A percentile compares a stretch with the other conserved stretches of the same genome.
Evolutionary conservation across 1,140 invertebrate genomes (phyloP).

Genomic region (Ladona fulva): DNA sequence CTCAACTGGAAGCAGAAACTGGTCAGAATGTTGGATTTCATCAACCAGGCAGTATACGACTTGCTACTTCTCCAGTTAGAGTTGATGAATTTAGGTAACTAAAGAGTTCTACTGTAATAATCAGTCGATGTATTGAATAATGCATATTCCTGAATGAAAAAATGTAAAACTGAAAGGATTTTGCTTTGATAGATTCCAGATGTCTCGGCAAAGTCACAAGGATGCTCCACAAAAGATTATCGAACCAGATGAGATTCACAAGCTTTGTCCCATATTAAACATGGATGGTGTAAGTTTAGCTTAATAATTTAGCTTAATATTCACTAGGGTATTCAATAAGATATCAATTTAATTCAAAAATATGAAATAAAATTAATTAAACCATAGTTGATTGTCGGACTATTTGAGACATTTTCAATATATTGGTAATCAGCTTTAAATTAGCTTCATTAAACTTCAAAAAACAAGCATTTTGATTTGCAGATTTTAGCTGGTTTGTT

Average conservation of each 20-base stretch:
- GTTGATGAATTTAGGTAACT: constrained; percentile 33
- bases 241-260: constrained; percentile 31
- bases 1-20: constrained; percentile 32
- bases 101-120: neutral
- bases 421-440: too few relatives aligned
- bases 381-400: too few relatives aligned
- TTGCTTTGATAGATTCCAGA: constrained; percentile 28
- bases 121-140: neutral
- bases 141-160: neutral
- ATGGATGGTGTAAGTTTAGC: constrained; percentile 30
- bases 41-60: constrained; percentile 31
- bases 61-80: constrained; percentile 29
- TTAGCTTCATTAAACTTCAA: neutral
- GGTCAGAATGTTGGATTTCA: constrained; percentile 34
- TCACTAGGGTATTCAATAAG: too few relatives aligned
- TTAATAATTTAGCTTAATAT: too few relatives aligned
- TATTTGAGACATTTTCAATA: too few relatives aligned
- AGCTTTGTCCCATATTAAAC: constrained; percentile 33
- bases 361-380: too few relatives aligned
- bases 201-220: constrained; percentile 32
- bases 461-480: constrained; percentile 12
- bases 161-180: neutral
- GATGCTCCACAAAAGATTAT: constrained; percentile 32
- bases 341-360: too few relatives aligned
- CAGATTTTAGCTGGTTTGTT: constrained; percentile 35